Conservation (phyloP, 2,797 vertebrate genomes). For the Oryzias dopingdopingensis region DNA sequence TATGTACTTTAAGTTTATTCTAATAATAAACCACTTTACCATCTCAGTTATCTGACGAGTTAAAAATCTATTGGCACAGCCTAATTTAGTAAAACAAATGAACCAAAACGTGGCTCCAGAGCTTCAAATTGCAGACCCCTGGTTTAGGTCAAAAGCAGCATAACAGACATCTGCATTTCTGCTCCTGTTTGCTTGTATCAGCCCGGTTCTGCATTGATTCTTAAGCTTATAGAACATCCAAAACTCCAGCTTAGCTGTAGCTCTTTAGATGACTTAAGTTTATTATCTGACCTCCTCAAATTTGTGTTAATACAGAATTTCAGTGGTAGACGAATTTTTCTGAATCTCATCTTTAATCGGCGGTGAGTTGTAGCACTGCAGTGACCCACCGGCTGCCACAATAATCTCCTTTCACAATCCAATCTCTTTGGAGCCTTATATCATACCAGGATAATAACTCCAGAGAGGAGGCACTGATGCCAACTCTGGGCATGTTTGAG, state of each 20-base stretch:
- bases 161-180: conserved; percentile 13
- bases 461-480: conserved; percentile 29
- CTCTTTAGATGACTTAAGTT: conserved; percentile 48
- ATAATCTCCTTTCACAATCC: conserved; percentile 57
- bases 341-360: conserved; percentile 7
- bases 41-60: too few species aligned
- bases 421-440: conserved; percentile 49
- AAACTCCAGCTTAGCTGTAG: conserved; percentile 26
- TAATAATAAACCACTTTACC: too few species aligned
- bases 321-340: conserved; percentile 1
- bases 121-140: conserved; percentile 1
- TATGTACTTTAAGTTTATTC: too few species aligned
- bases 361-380: conserved; percentile 1
- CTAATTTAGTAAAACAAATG: too few species aligned
- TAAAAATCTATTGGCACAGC: too few species aligned
- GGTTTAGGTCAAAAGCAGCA: conserved; percentile 3
- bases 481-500: not conserved
- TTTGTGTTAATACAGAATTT: conserved; percentile 14
- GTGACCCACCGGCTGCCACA: conserved; percentile 36
- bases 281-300: conserved; percentile 14
- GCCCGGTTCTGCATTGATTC: conserved; percentile 37
- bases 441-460: conserved; percentile 44
- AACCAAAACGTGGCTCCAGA: not conserved
- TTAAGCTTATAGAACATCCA: conserved; percentile 34
- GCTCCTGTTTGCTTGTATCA: conserved; percentile 8